Base-by-base conservation (phyloP, 2,113 vertebrate species). In the Prionailurus viverrinus region DNA sequence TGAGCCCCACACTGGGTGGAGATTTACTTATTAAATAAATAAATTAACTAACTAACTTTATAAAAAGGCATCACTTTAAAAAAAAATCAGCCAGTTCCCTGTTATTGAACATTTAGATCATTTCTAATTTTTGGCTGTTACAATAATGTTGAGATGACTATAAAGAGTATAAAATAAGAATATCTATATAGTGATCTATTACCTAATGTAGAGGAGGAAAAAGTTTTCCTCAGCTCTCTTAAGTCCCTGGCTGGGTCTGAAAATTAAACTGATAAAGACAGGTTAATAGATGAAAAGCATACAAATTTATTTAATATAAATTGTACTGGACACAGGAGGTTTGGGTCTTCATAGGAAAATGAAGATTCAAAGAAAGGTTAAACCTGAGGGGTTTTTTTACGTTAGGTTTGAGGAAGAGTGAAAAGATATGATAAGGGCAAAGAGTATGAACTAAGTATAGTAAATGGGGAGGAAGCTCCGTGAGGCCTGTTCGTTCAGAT, bases 111-210 rank as follows among this genome's bases (percentile, higher is more conserved):
- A 82, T 78, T 85, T 89, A 84, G 51, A 23, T 88, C 41, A 82
- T 76, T 97, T 96, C 48, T 39, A 83, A 16, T 76, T 79, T 95
- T 53, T 29, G 23, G 1, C n/a, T 36, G 5, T 92, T 92, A 69
- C 61, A 91, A 41, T 79, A 94, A 76, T 71, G 23, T 45, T 78
- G 65, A 71, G 19, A 66, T 95, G 23, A 79, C 90, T 73, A 66
- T 71, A 95, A 33, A 33, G 41, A 18, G 7, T 69, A 36, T 91
- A 97, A 86, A 93, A 51, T 71, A 95, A 97, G 11, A 79, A 66
- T 83, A 4, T 71, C 71, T 73, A 63, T 41, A 27, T 21, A 65
- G 45, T 76, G 65, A 87, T 45, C 74, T 94, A 23, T 74, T 89
- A 39, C 16, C 51, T 93, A 95, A n/a, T 61, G 21, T 63, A 87